Conservation (phyloP, 2,888 invertebrate species). For the Crossocerus cetratus region DNA sequence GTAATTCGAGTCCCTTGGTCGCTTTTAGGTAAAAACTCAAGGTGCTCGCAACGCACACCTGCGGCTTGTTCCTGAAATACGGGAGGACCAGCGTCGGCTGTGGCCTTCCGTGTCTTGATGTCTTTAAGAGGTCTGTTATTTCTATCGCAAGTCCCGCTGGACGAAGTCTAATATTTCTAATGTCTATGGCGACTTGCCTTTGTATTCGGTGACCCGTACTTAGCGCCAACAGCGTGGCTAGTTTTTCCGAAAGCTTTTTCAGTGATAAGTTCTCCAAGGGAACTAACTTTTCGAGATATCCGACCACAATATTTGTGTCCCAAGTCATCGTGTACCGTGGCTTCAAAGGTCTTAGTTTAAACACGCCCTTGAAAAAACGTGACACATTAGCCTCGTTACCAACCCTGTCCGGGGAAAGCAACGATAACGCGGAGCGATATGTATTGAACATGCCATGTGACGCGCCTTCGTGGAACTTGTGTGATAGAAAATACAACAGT, state of each 20-base stretch:
- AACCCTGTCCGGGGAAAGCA: not conserved
- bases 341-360: slow-evolving; percentile 1
- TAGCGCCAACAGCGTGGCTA: slow-evolving; percentile 34
- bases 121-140: slow-evolving; percentile 35
- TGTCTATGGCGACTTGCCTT: too few relatives aligned
- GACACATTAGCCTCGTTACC: not conserved
- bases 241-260: slow-evolving; percentile 32
- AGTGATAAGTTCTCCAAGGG: slow-evolving; percentile 10
- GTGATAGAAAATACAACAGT: too few relatives aligned
- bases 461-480: not conserved
- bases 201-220: slow-evolving; percentile 47
- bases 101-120: slow-evolving; percentile 13
- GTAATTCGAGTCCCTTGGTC: slow-evolving; percentile 13
- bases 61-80: slow-evolving; percentile 23
- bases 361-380: slow-evolving; percentile 6
- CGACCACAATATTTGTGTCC: not conserved
- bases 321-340: slow-evolving; percentile 1
- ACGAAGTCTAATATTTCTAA: too few relatives aligned
- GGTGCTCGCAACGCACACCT: slow-evolving; percentile 22
- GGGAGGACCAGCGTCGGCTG: slow-evolving; percentile 28
- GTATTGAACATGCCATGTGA: slow-evolving; percentile 2
- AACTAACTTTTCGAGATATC: not conserved
- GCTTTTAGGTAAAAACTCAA: slow-evolving; percentile 16
- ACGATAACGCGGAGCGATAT: not conserved
- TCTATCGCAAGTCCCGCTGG: slow-evolving; percentile 9